Evolutionary conservation across 2,797 vertebrate genomes (phyloP).

Genomic region (Picus viridis): DNA sequence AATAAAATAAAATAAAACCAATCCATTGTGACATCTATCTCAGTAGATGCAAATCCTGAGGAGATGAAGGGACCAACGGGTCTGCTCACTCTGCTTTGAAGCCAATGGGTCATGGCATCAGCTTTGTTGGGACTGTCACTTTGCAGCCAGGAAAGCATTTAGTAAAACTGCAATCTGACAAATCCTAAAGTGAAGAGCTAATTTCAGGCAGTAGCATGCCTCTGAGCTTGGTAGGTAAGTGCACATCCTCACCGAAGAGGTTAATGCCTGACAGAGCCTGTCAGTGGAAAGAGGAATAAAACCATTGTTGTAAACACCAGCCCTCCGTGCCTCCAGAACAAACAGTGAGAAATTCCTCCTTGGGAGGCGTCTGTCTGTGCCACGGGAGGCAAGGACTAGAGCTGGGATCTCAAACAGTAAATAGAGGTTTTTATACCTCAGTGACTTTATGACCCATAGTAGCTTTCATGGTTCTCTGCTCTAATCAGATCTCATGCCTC

Average conservation of each 20-base stretch:
- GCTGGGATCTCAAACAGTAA: not conserved
- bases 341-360: not conserved
- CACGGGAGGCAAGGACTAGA: not conserved
- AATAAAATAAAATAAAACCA: not conserved
- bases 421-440: not conserved
- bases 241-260: not conserved
- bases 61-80: not conserved
- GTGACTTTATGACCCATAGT: not conserved
- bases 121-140: not conserved
- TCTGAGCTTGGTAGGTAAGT: not conserved
- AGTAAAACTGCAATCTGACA: not conserved
- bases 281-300: not conserved
- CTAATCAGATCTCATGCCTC: conserved; percentile 1
- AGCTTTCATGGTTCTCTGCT: not conserved
- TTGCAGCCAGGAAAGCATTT: conserved; percentile 6
- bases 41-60: not conserved
- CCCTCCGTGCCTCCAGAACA: not conserved
- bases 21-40: not conserved
- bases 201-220: not conserved
- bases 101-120: not conserved
- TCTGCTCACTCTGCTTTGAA: not conserved
- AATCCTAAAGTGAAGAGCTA: not conserved
- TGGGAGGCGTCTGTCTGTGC: not conserved
- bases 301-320: not conserved
- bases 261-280: not conserved